Evolutionary conservation across 1,140 invertebrate genomes (phyloP), one percentile per base, ranked within the genome.

Genomic region (Bombus superbus): DNA sequence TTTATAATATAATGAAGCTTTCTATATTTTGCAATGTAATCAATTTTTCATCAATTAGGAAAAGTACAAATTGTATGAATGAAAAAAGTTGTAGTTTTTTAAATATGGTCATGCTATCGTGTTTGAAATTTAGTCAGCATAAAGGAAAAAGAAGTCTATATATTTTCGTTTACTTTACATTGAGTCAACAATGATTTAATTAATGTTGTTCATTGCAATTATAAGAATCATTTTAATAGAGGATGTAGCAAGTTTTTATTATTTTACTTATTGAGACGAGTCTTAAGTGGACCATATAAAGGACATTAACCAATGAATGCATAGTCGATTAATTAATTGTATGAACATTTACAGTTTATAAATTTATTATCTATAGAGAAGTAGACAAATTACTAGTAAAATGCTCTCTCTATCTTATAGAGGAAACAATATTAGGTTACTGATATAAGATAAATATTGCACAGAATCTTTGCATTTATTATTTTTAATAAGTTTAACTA

Each of bases 51-150:
- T 47, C 72, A 32, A 47, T 74, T 74, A 74, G 42, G 5, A 32
- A 74, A 74, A 74, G 72, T 74, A 74, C 72, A 74, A 74, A 74
- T 74, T 47, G 1, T 47, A 74, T 47, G 15, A 47, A 74, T 74
- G 35, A 47, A 22, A 47, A 38, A 9, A 6, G 22, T 73, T 3
- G 10, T 47, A 74, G 42, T 32, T 74, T 74, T 47, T 32, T 74
- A 74, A 25, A 73, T 74, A 74, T 13, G 15, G 3, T 74, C 42
- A 32, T 74, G n/a, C 13, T n/a, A 44, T 42, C 13, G 10, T 32
- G 10, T 15, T 47, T 38, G n/a, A 35, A 74, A 47, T 74, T 74
- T 47, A 47, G 22, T 44, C 42, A 35, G n/a, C 15, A 47, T 47
- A 47, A n/a, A 32, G 3, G 8, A 47, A 47, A 13, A 22, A 11